Base-by-base conservation (phyloP, 2,888 invertebrate genomes). In the Masnerella sp. region DNA sequence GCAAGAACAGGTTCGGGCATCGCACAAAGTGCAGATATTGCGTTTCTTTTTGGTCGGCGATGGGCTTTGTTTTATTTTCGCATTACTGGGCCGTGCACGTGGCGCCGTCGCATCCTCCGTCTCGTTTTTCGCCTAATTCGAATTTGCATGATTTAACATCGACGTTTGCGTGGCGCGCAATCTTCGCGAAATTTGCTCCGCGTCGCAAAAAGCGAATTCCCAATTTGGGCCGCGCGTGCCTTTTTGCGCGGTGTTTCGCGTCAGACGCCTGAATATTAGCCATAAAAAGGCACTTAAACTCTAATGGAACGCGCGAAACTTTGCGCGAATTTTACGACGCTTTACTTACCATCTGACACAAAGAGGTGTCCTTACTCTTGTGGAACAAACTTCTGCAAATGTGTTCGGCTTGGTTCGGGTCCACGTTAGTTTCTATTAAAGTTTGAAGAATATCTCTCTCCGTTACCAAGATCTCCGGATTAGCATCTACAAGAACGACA, bases 371-470 rank as follows among this genome's bases (percentile, higher is more conserved):
- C 51, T 75, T 81, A 65, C 83, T 84, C 45, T 75, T 83, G 11
- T 75, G 54, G 28, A 72, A 79, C 12, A 86, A 74, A 58, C 76
- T 80, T 38, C 76, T 80, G 62, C 80, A 85, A 59, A 86, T 84
- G 8, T 78, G 67, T 47, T 81, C 76, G 22, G 83, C 83, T 74
- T 81, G 79, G n/a, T 77, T 51, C 2, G 84, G 83, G 28, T 80
- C 73, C 22, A 86, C 79, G 43, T 84, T 75, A 47, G 81, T 82
- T 65, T 85, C 86, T 70, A 82, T 71, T 25, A 86, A 74, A 8
- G 84, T 84, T 1, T 77, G 71, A n/a, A 86, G 77, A 12, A 86
- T 75, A 59, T 85, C 85, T 14, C 78, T 69, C 45, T 84, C 83
- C 0, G 82, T 83, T 25, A 85, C 52, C 5, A 81, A 54, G 25